Conservation (phyloP, 2,888 invertebrate species). For the Tetranychus piercei region DNA sequence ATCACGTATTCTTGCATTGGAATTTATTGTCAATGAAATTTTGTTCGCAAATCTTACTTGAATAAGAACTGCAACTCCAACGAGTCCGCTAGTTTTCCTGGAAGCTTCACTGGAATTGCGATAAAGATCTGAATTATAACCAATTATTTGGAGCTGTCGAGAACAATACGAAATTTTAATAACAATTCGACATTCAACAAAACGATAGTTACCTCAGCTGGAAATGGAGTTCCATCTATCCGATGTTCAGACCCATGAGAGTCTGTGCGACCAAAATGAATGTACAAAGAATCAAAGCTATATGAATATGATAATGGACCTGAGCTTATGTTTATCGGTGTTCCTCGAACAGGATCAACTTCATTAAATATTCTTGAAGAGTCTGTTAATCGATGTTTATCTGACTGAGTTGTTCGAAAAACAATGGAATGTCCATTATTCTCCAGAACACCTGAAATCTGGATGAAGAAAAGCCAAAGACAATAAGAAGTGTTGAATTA, state of each 20-base stretch:
- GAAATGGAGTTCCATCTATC: constrained; percentile 84
- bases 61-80: constrained; percentile 75
- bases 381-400: constrained; percentile 2
- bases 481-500: background rate
- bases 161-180: constrained; percentile 26
- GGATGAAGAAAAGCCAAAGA: background rate
- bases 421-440: constrained; percentile 90
- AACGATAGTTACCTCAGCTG: constrained; percentile 60
- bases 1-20: too few species aligned
- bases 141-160: constrained; percentile 88
- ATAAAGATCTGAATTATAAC: constrained; percentile 92
- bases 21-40: too few species aligned
- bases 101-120: constrained; percentile 78
- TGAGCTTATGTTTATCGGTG: constrained; percentile 69
- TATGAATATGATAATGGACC: constrained; percentile 90
- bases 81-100: constrained; percentile 79
- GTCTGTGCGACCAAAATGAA: constrained; percentile 79
- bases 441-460: constrained; percentile 49
- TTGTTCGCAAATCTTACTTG: constrained; percentile 47
- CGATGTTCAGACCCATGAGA: constrained; percentile 90
- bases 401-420: constrained; percentile 58
- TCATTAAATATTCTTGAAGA: background rate
- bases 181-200: background rate
- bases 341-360: constrained; percentile 29
- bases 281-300: constrained; percentile 81